Percentiles rank a stretch among this genome's conserved stretches.
Conservation (phyloP, 2,888 invertebrate genomes). For the Orchesellides sinensis region DNA sequence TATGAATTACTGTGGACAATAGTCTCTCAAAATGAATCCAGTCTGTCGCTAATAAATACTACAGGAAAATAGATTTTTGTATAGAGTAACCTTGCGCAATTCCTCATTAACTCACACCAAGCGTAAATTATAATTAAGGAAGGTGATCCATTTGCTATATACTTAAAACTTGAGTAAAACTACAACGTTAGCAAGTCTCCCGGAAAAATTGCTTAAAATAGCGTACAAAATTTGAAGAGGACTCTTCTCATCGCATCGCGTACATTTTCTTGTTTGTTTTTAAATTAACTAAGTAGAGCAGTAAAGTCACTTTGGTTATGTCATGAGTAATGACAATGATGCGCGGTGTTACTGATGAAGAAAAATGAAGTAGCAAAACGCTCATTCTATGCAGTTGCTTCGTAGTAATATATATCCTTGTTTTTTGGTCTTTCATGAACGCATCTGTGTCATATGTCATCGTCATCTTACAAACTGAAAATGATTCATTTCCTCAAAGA, state of each 20-base stretch:
- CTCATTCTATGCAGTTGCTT: not conserved
- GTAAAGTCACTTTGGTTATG: conserved; percentile 6
- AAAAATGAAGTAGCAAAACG: not conserved
- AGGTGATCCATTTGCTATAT: not conserved
- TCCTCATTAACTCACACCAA: too few species aligned
- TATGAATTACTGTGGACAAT: too few species aligned
- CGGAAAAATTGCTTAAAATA: conserved; percentile 6
- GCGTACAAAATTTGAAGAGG: not conserved
- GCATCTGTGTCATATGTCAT: conserved; percentile 25
- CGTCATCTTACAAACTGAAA: not conserved
- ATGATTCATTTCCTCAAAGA: not conserved
- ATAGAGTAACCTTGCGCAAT: too few species aligned
- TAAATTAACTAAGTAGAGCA: conserved; percentile 3
- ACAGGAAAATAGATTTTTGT: too few species aligned
- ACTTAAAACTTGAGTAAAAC: not conserved
- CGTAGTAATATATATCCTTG: too few species aligned
- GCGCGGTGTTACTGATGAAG: too few species aligned
- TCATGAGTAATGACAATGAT: not conserved
- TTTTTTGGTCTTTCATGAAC: not conserved
- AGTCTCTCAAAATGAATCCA: too few species aligned
- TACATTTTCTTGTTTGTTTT: too few species aligned
- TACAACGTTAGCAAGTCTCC: not conserved
- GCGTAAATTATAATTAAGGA: too few species aligned
- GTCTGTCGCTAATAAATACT: too few species aligned
- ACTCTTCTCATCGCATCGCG: too few species aligned